Conservation (phyloP, 2,113 vertebrate genomes). For the Odobenus rosmarus region DNA sequence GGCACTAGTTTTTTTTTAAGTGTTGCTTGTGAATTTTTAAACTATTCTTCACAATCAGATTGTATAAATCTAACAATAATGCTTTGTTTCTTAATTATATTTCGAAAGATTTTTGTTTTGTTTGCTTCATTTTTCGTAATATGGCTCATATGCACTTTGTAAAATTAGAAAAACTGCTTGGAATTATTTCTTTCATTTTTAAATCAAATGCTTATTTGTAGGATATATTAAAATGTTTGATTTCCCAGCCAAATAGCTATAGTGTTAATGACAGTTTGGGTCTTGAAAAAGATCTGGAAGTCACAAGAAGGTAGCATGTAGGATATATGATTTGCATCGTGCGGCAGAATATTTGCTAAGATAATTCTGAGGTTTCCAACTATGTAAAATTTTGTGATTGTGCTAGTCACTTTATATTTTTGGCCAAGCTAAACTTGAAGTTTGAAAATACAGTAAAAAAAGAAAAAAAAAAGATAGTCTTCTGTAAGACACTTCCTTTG, state of each 20-base stretch:
- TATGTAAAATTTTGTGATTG: conserved; percentile 24
- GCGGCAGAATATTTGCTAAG: background rate
- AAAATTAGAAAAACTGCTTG: conserved; percentile 69
- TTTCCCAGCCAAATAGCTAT: background rate
- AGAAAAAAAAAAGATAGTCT: conserved; percentile 59
- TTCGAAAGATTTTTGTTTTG: conserved; percentile 63
- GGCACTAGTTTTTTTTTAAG: conserved; percentile 56
- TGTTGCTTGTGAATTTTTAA: conserved; percentile 38
- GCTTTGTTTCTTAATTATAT: conserved; percentile 72
- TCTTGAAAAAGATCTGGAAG: conserved; percentile 49
- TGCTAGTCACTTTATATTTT: conserved; percentile 57
- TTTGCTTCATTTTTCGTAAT: background rate
- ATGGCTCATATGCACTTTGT: conserved; percentile 14
- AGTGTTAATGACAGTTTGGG: conserved; percentile 57
- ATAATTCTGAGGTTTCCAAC: background rate
- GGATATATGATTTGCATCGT: background rate
- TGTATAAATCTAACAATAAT: conserved; percentile 63
- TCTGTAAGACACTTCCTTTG: conserved; percentile 81
- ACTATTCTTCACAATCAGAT: conserved; percentile 70
- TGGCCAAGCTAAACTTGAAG: conserved; percentile 61
- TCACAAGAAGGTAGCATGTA: background rate
- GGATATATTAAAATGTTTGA: background rate
- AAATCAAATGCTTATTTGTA: conserved; percentile 35
- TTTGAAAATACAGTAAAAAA: conserved; percentile 65
- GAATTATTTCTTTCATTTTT: conserved; percentile 70